phyloP scores from a whole-genome alignment of 2,888 invertebrate species.

The Ryuthela nishihirai region DNA sequence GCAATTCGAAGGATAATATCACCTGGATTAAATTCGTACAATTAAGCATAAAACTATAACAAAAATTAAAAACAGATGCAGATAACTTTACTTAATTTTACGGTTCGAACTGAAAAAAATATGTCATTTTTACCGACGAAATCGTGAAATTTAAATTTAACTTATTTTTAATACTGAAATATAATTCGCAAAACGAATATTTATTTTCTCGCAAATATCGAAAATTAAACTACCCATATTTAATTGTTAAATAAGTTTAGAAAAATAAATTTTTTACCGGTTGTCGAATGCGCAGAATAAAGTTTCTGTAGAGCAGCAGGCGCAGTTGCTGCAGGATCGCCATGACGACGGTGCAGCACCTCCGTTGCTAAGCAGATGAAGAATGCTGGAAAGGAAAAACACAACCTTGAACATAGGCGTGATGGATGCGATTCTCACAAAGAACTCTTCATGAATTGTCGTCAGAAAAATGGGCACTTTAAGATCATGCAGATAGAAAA shows the following conservation, averaged over 20 bases:
- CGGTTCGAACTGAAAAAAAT: background rate
- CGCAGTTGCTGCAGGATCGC: constrained; percentile 38
- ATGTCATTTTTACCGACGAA: too few species aligned
- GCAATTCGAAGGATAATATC: constrained; percentile 40
- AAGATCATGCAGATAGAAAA: too few species aligned
- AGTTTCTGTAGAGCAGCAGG: constrained; percentile 38
- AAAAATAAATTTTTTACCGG: constrained; percentile 27
- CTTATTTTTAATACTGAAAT: too few species aligned
- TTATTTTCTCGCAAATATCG: background rate
- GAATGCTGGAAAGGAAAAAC: too few species aligned
- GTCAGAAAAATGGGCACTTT: too few species aligned
- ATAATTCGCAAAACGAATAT: too few species aligned
- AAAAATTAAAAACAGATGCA: background rate
- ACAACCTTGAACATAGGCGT: too few species aligned
- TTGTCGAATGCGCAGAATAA: constrained; percentile 39
- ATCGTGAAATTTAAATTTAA: too few species aligned
- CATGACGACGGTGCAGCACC: too few species aligned
- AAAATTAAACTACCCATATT: background rate
- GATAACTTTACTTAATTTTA: background rate
- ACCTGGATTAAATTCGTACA: constrained; percentile 19
- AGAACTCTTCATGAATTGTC: too few species aligned
- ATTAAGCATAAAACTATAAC: background rate
- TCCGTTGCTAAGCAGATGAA: too few species aligned
- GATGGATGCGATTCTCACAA: too few species aligned
- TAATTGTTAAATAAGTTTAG: background rate